phyloP scores from a whole-genome alignment of 2,797 vertebrate genomes.

The Pampus argenteus region DNA sequence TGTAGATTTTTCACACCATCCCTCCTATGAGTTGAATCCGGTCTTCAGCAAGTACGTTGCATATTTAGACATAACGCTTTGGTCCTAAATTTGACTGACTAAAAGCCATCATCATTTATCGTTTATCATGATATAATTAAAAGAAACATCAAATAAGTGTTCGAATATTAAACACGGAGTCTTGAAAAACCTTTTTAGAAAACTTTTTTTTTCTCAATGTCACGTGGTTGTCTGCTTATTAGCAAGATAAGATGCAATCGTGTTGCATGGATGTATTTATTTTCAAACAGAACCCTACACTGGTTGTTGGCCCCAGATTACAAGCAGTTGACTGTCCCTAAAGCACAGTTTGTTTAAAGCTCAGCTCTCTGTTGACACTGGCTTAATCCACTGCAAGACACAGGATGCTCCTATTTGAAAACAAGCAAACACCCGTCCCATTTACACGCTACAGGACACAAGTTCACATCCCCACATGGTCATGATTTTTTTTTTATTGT shows the following conservation, averaged over 20 bases:
- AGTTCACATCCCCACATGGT: constrained; percentile 62
- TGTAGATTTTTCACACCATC: too few species aligned
- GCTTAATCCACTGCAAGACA: constrained; percentile 67
- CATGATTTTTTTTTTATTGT: not conserved
- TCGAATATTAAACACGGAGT: not conserved
- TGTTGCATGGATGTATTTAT: constrained; percentile 38
- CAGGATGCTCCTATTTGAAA: constrained; percentile 75
- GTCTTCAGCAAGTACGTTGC: too few species aligned
- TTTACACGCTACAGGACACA: constrained; percentile 54
- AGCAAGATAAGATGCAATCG: constrained; percentile 13
- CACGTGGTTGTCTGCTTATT: constrained; percentile 35
- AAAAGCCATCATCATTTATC: not conserved
- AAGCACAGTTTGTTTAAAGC: constrained; percentile 75
- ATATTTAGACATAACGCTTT: not conserved
- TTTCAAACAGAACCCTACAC: constrained; percentile 35
- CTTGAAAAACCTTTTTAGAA: not conserved
- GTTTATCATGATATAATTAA: not conserved
- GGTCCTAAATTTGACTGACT: too few species aligned
- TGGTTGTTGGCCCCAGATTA: constrained; percentile 60
- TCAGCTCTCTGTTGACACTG: constrained; percentile 77
- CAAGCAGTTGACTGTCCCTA: constrained; percentile 54
- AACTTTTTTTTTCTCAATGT: rapidly evolving
- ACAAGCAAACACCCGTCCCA: constrained; percentile 65
- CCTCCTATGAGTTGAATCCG: not conserved
- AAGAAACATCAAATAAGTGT: not conserved